Base-by-base conservation (phyloP, 2,113 vertebrate species). In the Zootoca vivipara region DNA sequence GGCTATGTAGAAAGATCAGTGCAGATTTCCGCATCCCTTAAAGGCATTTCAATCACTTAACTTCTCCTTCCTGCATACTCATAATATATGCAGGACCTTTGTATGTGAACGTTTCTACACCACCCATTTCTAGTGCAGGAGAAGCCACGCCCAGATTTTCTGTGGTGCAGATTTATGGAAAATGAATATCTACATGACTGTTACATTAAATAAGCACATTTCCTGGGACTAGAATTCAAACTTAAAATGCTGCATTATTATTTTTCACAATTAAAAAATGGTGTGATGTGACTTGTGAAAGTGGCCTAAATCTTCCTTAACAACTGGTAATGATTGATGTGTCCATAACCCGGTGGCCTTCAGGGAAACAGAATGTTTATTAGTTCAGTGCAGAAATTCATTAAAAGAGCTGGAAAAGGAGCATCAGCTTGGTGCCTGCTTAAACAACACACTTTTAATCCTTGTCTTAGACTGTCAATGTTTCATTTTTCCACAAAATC, bases 401-500 rank as follows among this genome's bases (percentile, higher is more conserved):
- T 9, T 81, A 52, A 46, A 77, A 18, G 67, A n/a, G 30, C 40
- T 33, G 28, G 0, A 0, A 24, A 7, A 38, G 78, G 4, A 35
- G 13, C 2, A 89, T 10, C 2, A 85, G 26, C 7, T 16, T 65
- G 33, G 33, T 72, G 0, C 8, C 64, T 64, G 42, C 0, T 67
- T 77, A 79, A 74, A 22, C 4, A 0, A 0, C 6, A 26, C 1
- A n/a, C 1, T 74, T 62, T 72, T 40, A 22, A 20, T 0, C 0
- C n/a, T 8, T 1, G 0, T 3, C 18, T 42, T 35, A 28, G 33
- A 67, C 62, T 58, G 30, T 8, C 15, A 0, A 0, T 28, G 12
- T 81, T 40, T 72, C 26, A 80, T 80, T 69, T 8, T 82, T 75
- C 64, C 46, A 77, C 65, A 72, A 35, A 79, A 3, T 70, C 62